Percentiles rank a stretch among this genome's conserved stretches.
Evolutionary conservation across 53 echinoderm and acorn worm genomes (phyloP).

Genomic region (Holothuria scabra): DNA sequence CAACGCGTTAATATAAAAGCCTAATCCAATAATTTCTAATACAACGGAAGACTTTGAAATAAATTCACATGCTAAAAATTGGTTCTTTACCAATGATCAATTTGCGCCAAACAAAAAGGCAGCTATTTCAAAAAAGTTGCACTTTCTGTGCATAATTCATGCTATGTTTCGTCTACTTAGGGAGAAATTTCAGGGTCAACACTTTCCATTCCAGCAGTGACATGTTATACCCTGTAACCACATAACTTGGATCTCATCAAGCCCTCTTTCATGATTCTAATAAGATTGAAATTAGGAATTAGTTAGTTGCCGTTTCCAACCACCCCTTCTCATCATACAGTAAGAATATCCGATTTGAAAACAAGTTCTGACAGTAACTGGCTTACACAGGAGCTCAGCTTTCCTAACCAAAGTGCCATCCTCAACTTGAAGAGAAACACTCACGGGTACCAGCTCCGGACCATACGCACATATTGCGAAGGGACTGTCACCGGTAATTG

Average conservation of each 20-base stretch:
- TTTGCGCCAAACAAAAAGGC: too few species aligned
- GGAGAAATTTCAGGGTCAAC: too few species aligned
- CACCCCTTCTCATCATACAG: neutral
- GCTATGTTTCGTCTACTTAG: too few species aligned
- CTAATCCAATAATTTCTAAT: too few species aligned
- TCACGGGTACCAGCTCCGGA: slow-evolving; percentile 1
- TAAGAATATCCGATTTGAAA: slow-evolving; percentile 29
- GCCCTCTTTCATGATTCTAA: neutral
- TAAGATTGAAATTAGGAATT: slow-evolving; percentile 39
- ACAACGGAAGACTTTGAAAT: too few species aligned
- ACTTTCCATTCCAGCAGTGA: too few species aligned
- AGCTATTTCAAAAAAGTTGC: too few species aligned
- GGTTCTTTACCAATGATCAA: too few species aligned
- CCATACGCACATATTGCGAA: neutral
- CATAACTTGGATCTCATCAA: neutral
- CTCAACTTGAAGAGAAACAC: slow-evolving; percentile 16
- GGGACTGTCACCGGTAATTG: neutral
- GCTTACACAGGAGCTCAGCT: neutral
- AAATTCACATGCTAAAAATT: too few species aligned
- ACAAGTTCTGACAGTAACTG: slow-evolving; percentile 36
- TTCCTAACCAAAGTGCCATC: neutral
- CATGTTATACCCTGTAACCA: too few species aligned
- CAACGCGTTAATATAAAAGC: too few species aligned
- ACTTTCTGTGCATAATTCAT: too few species aligned
- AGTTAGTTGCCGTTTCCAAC: neutral